Percentiles rank a stretch among this genome's conserved stretches.
Conservation (phyloP, 2,888 invertebrate species). For the Magallana nippona region DNA sequence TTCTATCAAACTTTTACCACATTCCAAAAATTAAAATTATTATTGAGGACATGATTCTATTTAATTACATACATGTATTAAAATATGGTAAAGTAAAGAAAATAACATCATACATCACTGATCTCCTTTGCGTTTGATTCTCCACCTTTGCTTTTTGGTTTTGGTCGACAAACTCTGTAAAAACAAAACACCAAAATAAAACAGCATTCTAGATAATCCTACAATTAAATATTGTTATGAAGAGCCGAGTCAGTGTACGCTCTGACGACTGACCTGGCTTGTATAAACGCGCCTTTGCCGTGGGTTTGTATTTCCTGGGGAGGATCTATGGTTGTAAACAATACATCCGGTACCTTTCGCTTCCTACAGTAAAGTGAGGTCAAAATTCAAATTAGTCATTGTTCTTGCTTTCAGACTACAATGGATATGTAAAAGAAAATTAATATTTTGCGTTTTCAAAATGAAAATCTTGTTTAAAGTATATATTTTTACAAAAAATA, state of each 20-base stretch:
- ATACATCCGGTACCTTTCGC: slow-evolving; percentile 93
- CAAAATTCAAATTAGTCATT: slow-evolving; percentile 3
- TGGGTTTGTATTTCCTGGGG: slow-evolving; percentile 88
- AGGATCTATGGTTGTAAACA: slow-evolving; percentile 93
- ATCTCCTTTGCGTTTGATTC: slow-evolving; percentile 91
- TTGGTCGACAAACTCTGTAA: slow-evolving; percentile 84
- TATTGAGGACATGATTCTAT: too few relatives aligned
- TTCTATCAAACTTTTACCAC: background rate
- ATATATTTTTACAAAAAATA: too few relatives aligned
- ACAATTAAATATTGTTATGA: too few relatives aligned
- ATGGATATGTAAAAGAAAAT: too few relatives aligned
- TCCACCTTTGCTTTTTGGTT: slow-evolving; percentile 87
- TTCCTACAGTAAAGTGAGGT: slow-evolving; percentile 82
- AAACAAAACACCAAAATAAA: slow-evolving; percentile 28
- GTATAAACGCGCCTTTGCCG: slow-evolving; percentile 82
- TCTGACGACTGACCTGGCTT: slow-evolving; percentile 76
- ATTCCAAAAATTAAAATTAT: too few relatives aligned
- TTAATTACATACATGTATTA: too few relatives aligned
- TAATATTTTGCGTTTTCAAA: too few relatives aligned
- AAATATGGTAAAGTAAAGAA: background rate
- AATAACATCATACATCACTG: slow-evolving; percentile 83
- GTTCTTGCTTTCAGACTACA: too few relatives aligned
- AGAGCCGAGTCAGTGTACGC: too few relatives aligned
- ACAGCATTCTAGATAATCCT: background rate
- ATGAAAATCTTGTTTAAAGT: too few relatives aligned